Evolutionary conservation across 2,797 vertebrate genomes (phyloP), one percentile per base, ranked within the genome.

Genomic region (Sebastes jordani): DNA sequence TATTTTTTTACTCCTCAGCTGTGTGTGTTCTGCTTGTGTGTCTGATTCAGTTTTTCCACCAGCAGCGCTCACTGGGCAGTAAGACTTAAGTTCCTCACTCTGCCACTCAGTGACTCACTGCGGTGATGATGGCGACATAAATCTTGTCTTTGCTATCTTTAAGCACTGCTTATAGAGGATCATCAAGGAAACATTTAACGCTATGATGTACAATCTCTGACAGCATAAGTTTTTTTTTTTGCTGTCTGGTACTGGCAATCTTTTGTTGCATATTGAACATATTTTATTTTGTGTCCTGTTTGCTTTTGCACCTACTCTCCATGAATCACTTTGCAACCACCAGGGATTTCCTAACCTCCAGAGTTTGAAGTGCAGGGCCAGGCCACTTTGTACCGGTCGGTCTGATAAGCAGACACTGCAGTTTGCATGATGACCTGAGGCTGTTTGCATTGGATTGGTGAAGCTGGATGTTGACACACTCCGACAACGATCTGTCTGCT

Each of bases 41-140:
- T 73, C 69, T 74, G 80, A 80, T 87, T 90, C 85, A 88, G 75
- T 88, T 91, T 91, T 91, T 92, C 87, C 85, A 79, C 46, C 76
- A 60, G 76, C 18, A 46, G 59, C 0, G 0, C 13, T 20, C 69
- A 58, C 74, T 75, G 73, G 58, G 58, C 72, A 77, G 67, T 34
- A 34, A 69, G 52, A 56, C 55, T 83, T 55, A 9, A 76, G 55
- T 73, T 86, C 55, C 78, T 82, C 63, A 67, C 18, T 1, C 13
- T 80, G 73, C 75, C 78, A 71, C 77, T 29, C 18, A 5, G 30
- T 90, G 83, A 91, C 75, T 91, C 91, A 89, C 71, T 68, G 64
- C 1, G 16, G 72, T 62, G 22, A 29, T 65, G 30, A 30, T 71
- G 27, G 30, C 65, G 56, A 14, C 62, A 67, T 77, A 29, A 52